phyloP scores from a whole-genome alignment of 2,888 invertebrate genomes.

The Cheilosia scutellata region DNA sequence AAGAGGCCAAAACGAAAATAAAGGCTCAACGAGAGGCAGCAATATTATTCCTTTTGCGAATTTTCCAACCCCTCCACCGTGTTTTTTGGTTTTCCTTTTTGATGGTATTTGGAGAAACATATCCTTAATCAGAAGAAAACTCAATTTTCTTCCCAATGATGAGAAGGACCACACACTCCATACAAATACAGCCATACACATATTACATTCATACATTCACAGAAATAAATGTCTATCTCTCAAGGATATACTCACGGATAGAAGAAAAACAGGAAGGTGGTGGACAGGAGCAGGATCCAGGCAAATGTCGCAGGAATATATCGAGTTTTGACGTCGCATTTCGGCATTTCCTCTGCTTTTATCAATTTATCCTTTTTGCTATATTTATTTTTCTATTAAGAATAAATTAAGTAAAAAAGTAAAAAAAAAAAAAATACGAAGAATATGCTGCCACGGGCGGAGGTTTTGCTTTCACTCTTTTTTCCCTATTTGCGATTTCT shows the following conservation, averaged over 20 bases:
- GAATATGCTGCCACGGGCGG: slow-evolving; percentile 23
- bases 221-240: slow-evolving; percentile 47
- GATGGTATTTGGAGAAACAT: slow-evolving; percentile 6
- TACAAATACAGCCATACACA: slow-evolving; percentile 20
- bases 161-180: slow-evolving; percentile 2
- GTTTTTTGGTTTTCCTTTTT: neutral
- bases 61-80: neutral
- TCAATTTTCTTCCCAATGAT: slow-evolving; percentile 26
- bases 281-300: slow-evolving; percentile 97
- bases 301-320: slow-evolving; percentile 99
- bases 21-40: neutral
- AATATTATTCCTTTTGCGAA: too few species aligned
- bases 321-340: slow-evolving; percentile 98
- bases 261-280: slow-evolving; percentile 97
- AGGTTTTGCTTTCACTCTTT: slow-evolving; percentile 66
- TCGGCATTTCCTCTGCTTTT: slow-evolving; percentile 89
- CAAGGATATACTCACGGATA: slow-evolving; percentile 93
- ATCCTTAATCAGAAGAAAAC: slow-evolving; percentile 23
- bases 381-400: slow-evolving; percentile 43
- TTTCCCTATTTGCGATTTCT: slow-evolving; percentile 40
- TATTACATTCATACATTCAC: slow-evolving; percentile 9
- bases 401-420: slow-evolving; percentile 33
- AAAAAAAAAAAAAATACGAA: neutral
- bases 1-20: slow-evolving; percentile 11
- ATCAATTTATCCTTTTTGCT: slow-evolving; percentile 62